Conservation (phyloP, 2,113 vertebrate species). For the Zosterops hypoxanthus region DNA sequence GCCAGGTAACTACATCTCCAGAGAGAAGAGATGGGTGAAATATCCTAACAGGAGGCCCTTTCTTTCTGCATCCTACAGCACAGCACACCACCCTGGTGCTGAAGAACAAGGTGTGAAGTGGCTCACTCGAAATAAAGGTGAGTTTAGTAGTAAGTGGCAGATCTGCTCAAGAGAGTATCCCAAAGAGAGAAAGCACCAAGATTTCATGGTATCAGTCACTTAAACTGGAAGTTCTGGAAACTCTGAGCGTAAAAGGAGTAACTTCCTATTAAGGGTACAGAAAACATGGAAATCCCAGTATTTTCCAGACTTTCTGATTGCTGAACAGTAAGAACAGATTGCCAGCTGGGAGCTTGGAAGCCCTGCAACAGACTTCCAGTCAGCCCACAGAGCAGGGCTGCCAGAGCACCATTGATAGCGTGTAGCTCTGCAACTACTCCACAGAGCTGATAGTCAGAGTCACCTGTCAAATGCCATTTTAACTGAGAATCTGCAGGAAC, state of each 20-base stretch:
- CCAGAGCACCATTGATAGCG: not conserved
- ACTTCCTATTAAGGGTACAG: not conserved
- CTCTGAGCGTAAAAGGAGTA: not conserved
- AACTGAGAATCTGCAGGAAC: slow-evolving; percentile 25
- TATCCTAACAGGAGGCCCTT: not conserved
- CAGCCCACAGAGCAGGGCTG: not conserved
- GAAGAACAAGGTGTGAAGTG: not conserved
- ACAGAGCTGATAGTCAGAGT: not conserved
- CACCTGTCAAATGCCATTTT: slow-evolving; percentile 46
- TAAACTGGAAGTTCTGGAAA: not conserved
- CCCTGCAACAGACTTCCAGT: not conserved
- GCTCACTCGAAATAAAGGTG: not conserved
- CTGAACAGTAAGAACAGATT: not conserved
- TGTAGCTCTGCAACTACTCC: not conserved
- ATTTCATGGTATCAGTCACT: not conserved
- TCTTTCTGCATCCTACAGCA: not conserved
- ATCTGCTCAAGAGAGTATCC: not conserved
- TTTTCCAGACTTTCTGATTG: not conserved
- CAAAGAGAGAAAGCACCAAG: not conserved
- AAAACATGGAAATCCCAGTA: slow-evolving; percentile 16
- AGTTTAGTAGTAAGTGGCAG: not conserved
- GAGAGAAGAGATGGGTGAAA: not conserved
- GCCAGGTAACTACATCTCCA: not conserved
- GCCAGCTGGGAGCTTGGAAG: not conserved
- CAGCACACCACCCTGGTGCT: not conserved